Evolutionary conservation across 2,797 vertebrate species (phyloP).

Genomic region (Sciurus carolinensis): DNA sequence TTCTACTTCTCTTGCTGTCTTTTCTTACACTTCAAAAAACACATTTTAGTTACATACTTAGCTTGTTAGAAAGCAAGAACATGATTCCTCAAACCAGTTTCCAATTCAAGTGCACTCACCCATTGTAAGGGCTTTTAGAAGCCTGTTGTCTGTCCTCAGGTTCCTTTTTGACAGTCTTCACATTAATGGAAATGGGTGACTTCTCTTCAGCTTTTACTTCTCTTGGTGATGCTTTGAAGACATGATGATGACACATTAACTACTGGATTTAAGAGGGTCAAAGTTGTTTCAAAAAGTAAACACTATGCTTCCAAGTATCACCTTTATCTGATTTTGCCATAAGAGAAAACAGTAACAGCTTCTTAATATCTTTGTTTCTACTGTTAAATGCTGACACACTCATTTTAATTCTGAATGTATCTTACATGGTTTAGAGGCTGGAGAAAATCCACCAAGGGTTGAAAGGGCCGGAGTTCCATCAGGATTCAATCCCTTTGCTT

Average conservation of each 20-base stretch:
- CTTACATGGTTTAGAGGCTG: conserved; percentile 97
- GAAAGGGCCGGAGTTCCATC: conserved; percentile 98
- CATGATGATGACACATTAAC: conserved; percentile 14
- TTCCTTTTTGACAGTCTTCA: conserved; percentile 96
- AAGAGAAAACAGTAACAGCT: background rate
- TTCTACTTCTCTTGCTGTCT: conserved; percentile 96
- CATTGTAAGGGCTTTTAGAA: conserved; percentile 98
- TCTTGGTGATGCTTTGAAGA: conserved; percentile 92
- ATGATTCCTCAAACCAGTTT: background rate
- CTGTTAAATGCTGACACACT: background rate
- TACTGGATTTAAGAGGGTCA: background rate
- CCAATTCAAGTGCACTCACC: conserved; percentile 89
- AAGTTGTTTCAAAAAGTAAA: conserved; percentile 3
- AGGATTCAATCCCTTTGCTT: conserved; percentile 98
- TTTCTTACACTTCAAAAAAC: conserved; percentile 93
- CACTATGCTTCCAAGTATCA: background rate
- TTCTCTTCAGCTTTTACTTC: conserved; percentile 96
- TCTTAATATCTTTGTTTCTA: background rate
- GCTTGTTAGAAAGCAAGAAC: background rate
- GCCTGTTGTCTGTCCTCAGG: conserved; percentile 94
- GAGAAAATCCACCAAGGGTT: conserved; percentile 97
- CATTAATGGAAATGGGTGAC: conserved; percentile 92
- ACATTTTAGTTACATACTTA: rapidly evolving
- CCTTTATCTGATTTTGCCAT: background rate
- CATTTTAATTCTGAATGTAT: conserved; percentile 52